Evolutionary conservation across 2,888 invertebrate species (phyloP).

Genomic region (Torymus auratus): DNA sequence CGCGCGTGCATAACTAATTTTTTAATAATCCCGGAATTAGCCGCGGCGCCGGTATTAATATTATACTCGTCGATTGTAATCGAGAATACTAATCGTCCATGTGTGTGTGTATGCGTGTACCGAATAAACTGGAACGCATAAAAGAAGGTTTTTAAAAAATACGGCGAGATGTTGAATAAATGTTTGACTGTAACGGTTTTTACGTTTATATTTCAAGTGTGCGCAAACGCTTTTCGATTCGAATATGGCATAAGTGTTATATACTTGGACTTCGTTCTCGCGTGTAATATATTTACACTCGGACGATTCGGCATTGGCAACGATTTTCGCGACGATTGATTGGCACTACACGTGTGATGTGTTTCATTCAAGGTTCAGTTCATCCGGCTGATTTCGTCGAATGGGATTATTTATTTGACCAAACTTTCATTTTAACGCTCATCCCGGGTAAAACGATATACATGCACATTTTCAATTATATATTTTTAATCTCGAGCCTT

Average conservation of each 20-base stretch:
- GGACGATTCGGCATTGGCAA: slow-evolving; percentile 23
- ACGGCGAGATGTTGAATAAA: too few relatives aligned
- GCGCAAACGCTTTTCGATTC: slow-evolving; percentile 7
- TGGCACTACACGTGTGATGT: too few relatives aligned
- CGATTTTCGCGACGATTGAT: not conserved
- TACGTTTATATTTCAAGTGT: too few relatives aligned
- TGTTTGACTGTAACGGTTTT: too few relatives aligned
- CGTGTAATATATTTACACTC: slow-evolving; percentile 31
- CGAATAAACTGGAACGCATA: too few relatives aligned
- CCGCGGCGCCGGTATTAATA: too few relatives aligned
- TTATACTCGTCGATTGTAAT: too few relatives aligned
- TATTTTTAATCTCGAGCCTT: not conserved
- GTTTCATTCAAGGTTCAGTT: slow-evolving; percentile 4
- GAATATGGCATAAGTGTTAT: not conserved
- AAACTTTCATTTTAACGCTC: slow-evolving; percentile 12
- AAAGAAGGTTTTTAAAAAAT: too few relatives aligned
- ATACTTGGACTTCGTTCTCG: slow-evolving; percentile 7
- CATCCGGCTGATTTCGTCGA: slow-evolving; percentile 8
- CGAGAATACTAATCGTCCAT: too few relatives aligned
- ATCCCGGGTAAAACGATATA: not conserved
- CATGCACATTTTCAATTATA: not conserved
- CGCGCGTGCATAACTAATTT: not conserved
- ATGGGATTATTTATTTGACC: slow-evolving; percentile 23
- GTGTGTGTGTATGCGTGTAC: too few relatives aligned
- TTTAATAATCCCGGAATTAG: not conserved